These are phyloP conservation scores for Macrochelys suwanniensis DNA, from an alignment of 2,797 vertebrate species.

Conservation along the genomic window DNA sequence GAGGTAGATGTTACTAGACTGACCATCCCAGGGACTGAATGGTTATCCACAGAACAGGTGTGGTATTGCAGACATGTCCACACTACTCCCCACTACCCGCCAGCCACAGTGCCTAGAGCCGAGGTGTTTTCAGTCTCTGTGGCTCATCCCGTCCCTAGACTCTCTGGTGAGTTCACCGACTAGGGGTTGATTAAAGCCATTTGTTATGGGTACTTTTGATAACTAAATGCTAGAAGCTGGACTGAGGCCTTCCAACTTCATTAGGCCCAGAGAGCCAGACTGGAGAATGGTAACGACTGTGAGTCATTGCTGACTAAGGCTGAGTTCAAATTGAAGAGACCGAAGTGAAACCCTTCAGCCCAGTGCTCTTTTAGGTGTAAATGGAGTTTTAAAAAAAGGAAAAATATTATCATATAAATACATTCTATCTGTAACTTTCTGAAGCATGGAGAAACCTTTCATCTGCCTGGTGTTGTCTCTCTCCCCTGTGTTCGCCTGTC, in stretches of 20 bases:
- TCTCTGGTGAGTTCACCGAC: neutral
- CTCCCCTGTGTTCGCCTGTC: neutral
- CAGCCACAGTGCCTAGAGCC: neutral
- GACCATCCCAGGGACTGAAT: neutral
- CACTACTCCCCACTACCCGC: neutral
- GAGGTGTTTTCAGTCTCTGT: neutral
- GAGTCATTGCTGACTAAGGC: rapidly evolving
- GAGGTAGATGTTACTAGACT: neutral
- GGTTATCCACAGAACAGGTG: neutral
- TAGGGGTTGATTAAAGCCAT: neutral
- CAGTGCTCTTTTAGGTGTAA: neutral
- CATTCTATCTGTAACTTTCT: constrained; percentile 10
- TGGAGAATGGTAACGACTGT: neutral
- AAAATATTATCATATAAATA: neutral
- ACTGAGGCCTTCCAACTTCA: neutral
- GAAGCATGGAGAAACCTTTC: neutral
- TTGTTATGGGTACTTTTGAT: neutral
- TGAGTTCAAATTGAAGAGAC: neutral
- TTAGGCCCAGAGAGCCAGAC: neutral
- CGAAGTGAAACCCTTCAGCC: neutral
- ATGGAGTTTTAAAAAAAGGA: neutral
- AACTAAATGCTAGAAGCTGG: neutral
- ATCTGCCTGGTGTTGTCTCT: neutral
- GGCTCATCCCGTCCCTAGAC: neutral
- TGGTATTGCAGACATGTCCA: rapidly evolving